Conservation (phyloP, 2,797 vertebrate species). For the Fringilla coelebs region DNA sequence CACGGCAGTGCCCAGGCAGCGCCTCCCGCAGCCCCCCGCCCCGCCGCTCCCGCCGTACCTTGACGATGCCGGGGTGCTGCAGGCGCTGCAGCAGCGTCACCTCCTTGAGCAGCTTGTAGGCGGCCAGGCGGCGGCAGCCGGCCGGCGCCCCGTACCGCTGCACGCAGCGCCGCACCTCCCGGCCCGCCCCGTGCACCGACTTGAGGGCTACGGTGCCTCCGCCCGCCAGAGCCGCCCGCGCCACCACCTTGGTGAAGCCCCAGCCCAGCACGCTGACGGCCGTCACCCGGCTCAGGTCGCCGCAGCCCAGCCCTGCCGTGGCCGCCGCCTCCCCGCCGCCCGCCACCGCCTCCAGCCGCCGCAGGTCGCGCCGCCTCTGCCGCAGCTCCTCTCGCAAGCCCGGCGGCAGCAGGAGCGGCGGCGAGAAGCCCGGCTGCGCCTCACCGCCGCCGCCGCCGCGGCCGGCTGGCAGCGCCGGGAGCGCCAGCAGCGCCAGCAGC, state of each 20-base stretch:
- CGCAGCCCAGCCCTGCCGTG: slow-evolving; percentile 70
- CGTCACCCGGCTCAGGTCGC: slow-evolving; percentile 73
- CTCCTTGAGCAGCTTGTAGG: slow-evolving; percentile 88
- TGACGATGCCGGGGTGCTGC: slow-evolving; percentile 85
- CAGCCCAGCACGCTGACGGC: slow-evolving; percentile 81
- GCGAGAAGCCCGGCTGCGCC: neutral
- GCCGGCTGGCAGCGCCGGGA: neutral
- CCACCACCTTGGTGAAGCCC: slow-evolving; percentile 87
- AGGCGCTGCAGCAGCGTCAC: slow-evolving; percentile 81
- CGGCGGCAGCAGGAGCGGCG: neutral
- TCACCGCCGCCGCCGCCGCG: neutral
- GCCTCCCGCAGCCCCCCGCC: neutral
- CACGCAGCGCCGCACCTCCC: slow-evolving; percentile 84
- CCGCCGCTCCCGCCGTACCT: slow-evolving; percentile 69
- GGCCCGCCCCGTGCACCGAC: slow-evolving; percentile 78
- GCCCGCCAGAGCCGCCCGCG: slow-evolving; percentile 76
- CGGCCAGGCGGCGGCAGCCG: slow-evolving; percentile 84
- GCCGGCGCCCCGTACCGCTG: slow-evolving; percentile 77
- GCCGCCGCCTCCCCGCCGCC: neutral
- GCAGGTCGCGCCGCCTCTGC: slow-evolving; percentile 37
- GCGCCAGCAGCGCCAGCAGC: neutral
- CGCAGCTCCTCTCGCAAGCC: slow-evolving; percentile 38
- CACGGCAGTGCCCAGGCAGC: no score
- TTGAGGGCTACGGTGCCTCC: slow-evolving; percentile 82
- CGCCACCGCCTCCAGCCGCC: neutral